These are phyloP conservation scores for Leptinotarsa lineolata DNA, from an alignment of 1,140 invertebrate species.

Conservation along the genomic window DNA sequence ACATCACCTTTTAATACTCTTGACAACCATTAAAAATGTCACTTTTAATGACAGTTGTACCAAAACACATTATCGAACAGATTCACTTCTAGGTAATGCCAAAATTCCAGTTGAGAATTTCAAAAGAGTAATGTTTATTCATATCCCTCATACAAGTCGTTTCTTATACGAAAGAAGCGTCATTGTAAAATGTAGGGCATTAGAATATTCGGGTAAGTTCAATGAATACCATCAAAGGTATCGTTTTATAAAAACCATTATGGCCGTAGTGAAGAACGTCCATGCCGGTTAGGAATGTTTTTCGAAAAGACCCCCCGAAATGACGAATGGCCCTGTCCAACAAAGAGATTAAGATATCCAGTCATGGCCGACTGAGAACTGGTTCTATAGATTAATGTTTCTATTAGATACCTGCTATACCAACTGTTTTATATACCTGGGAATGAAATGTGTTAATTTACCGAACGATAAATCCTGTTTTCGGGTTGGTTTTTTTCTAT, in stretches of 20 bases:
- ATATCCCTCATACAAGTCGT: no score
- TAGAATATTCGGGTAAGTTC: background rate
- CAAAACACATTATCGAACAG: no score
- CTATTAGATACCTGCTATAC: conserved; percentile 39
- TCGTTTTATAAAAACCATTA: background rate
- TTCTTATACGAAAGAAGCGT: background rate
- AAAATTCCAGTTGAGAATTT: no score
- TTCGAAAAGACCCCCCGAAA: conserved; percentile 36
- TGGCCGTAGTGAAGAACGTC: conserved; percentile 15
- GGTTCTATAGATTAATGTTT: conserved; percentile 46
- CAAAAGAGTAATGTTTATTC: no score
- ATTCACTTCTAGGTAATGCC: no score
- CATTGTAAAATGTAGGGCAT: background rate
- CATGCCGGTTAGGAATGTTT: conserved; percentile 38
- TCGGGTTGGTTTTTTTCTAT: conserved; percentile 25
- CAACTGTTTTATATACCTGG: conserved; percentile 31
- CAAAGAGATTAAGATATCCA: conserved; percentile 48
- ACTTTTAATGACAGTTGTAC: no score
- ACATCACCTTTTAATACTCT: no score
- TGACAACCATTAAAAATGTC: no score
- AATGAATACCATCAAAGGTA: background rate
- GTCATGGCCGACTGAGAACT: conserved; percentile 38
- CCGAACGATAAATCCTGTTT: conserved; percentile 30
- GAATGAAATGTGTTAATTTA: conserved; percentile 40
- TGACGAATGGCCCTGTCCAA: conserved; percentile 39